phyloP scores from a whole-genome alignment of 2,797 vertebrate genomes.

The Sylvia borin region DNA sequence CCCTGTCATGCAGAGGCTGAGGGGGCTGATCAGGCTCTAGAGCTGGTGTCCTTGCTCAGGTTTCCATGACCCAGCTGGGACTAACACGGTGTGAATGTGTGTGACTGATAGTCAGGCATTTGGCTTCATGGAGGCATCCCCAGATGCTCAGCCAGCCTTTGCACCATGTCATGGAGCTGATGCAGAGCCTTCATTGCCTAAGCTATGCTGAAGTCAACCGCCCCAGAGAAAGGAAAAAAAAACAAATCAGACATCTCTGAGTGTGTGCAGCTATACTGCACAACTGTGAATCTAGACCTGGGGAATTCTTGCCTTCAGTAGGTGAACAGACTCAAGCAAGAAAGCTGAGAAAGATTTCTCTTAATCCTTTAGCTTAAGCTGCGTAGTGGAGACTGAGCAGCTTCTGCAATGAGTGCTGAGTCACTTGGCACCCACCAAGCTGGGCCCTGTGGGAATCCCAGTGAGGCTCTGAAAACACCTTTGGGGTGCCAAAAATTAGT shows the following conservation, averaged over 20 bases:
- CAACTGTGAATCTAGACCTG: neutral
- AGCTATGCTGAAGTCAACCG: neutral
- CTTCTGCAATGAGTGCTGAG: neutral
- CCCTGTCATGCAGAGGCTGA: rapidly evolving
- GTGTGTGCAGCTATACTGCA: neutral
- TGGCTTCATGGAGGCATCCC: no score
- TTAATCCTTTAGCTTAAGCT: neutral
- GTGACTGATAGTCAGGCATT: neutral
- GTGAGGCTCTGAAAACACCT: neutral
- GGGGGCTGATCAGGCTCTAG: neutral
- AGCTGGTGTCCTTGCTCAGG: neutral
- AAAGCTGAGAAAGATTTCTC: neutral
- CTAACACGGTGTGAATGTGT: neutral
- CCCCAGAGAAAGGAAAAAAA: neutral
- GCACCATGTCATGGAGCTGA: rapidly evolving
- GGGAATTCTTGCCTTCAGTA: neutral
- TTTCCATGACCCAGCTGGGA: neutral
- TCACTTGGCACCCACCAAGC: neutral
- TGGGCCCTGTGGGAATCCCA: neutral
- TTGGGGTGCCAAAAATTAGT: neutral
- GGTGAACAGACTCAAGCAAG: neutral
- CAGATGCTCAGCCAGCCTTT: neutral
- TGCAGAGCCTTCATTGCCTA: neutral
- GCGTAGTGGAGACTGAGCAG: neutral
- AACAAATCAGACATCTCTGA: neutral